Evolutionary conservation across 1,140 invertebrate genomes (phyloP).

Genomic region (Drosophila ficusphila): DNA sequence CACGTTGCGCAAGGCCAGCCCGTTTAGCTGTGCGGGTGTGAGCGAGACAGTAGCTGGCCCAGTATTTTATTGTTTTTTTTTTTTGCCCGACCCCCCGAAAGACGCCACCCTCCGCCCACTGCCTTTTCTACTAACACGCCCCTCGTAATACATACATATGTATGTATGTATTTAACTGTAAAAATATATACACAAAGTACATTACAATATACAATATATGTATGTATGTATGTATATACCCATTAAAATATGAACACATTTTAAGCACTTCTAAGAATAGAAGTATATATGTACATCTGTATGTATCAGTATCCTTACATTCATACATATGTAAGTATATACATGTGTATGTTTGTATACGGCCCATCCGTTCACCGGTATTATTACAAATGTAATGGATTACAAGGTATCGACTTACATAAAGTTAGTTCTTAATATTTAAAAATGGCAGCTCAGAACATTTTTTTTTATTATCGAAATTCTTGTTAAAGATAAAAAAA

Average conservation of each 20-base stretch:
- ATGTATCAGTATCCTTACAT: too few relatives aligned
- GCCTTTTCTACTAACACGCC: too few relatives aligned
- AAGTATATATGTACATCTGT: too few relatives aligned
- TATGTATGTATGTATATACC: neutral
- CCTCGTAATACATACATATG: too few relatives aligned
- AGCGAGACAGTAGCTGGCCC: slow-evolving; percentile 50
- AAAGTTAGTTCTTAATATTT: too few relatives aligned
- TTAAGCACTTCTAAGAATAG: too few relatives aligned
- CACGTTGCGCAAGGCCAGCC: slow-evolving; percentile 76
- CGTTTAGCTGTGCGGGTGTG: slow-evolving; percentile 35
- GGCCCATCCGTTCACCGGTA: neutral
- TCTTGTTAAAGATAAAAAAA: too few relatives aligned
- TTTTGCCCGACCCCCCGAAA: slow-evolving; percentile 31
- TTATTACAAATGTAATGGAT: neutral
- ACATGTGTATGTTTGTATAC: neutral
- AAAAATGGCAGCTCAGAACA: too few relatives aligned
- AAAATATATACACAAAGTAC: neutral
- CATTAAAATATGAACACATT: neutral
- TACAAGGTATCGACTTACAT: neutral
- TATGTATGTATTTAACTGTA: slow-evolving; percentile 3
- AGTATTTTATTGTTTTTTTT: slow-evolving; percentile 47
- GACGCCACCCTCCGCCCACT: slow-evolving; percentile 1
- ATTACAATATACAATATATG: neutral
- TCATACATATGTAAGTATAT: neutral
- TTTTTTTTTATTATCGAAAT: too few relatives aligned